Evolutionary conservation across 2,888 invertebrate genomes (phyloP).

Genomic region (Leucoptera coffeella): DNA sequence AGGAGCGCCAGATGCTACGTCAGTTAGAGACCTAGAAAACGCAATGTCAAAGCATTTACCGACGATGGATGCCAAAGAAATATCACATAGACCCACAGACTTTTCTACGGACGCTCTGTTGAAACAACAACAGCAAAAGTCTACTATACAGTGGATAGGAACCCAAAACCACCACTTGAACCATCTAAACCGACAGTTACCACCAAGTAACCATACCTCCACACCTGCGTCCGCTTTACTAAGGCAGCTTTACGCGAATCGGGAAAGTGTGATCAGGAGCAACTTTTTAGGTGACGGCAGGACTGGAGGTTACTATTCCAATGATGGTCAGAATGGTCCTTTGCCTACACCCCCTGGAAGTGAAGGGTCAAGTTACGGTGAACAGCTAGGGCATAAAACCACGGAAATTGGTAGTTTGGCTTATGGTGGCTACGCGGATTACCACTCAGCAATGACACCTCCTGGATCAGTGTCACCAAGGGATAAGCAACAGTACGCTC

Average conservation of each 20-base stretch:
- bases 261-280: constrained; percentile 92
- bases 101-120: constrained; percentile 81
- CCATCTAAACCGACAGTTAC: constrained; percentile 55
- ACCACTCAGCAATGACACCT: constrained; percentile 93
- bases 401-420: constrained; percentile 57
- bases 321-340: constrained; percentile 63
- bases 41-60: constrained; percentile 95
- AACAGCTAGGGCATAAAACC: constrained; percentile 50
- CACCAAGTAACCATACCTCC: constrained; percentile 46
- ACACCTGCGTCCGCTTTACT: constrained; percentile 86
- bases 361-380: constrained; percentile 69
- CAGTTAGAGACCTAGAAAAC: constrained; percentile 89
- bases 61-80: constrained; percentile 39
- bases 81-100: constrained; percentile 70
- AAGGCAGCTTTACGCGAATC: constrained; percentile 84
- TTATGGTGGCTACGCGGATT: constrained; percentile 64
- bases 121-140: constrained; percentile 72
- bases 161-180: constrained; percentile 64
- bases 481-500: constrained; percentile 64
- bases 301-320: constrained; percentile 41
- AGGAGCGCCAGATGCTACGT: constrained; percentile 45
- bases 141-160: constrained; percentile 91
- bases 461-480: constrained; percentile 95
- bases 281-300: constrained; percentile 57
- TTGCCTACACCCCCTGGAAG: constrained; percentile 88